Evolutionary conservation across 2,797 vertebrate species (phyloP).

Genomic region (Serranus cabrilla): DNA sequence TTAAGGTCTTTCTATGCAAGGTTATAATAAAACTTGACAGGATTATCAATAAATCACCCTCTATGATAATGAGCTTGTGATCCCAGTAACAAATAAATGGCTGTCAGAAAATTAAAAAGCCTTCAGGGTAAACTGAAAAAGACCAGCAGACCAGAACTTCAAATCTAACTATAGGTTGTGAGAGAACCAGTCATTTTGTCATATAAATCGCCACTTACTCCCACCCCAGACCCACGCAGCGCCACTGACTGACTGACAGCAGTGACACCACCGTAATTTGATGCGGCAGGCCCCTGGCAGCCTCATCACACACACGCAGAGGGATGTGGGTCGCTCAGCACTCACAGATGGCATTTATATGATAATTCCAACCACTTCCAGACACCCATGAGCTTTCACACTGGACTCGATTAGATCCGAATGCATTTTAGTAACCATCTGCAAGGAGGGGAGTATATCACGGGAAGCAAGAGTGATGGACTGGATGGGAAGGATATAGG

Average conservation of each 20-base stretch:
- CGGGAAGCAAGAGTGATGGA: constrained; percentile 61
- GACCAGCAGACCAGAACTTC: constrained; percentile 40
- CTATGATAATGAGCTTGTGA: constrained; percentile 28
- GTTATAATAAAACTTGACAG: constrained; percentile 33
- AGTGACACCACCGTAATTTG: constrained; percentile 76
- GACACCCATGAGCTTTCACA: constrained; percentile 73
- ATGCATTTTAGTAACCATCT: constrained; percentile 78
- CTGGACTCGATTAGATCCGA: constrained; percentile 77
- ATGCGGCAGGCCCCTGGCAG: constrained; percentile 76
- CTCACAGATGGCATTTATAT: constrained; percentile 83
- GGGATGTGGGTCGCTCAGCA: constrained; percentile 59
- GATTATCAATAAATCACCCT: constrained; percentile 43
- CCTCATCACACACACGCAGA: constrained; percentile 72
- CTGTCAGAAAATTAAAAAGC: constrained; percentile 30
- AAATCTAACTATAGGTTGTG: constrained; percentile 55
- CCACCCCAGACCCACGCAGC: constrained; percentile 48
- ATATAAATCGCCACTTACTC: constrained; percentile 49
- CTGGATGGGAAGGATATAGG: constrained; percentile 55
- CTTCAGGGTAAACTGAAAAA: constrained; percentile 35
- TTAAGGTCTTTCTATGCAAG: neutral
- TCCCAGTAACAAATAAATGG: constrained; percentile 43
- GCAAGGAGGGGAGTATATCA: constrained; percentile 58
- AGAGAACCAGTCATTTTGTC: constrained; percentile 63
- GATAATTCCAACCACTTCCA: constrained; percentile 80
- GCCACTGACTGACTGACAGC: constrained; percentile 67